Evolutionary conservation across 2,113 vertebrate species (phyloP).

Genomic region (Leptocoma aspasia): DNA sequence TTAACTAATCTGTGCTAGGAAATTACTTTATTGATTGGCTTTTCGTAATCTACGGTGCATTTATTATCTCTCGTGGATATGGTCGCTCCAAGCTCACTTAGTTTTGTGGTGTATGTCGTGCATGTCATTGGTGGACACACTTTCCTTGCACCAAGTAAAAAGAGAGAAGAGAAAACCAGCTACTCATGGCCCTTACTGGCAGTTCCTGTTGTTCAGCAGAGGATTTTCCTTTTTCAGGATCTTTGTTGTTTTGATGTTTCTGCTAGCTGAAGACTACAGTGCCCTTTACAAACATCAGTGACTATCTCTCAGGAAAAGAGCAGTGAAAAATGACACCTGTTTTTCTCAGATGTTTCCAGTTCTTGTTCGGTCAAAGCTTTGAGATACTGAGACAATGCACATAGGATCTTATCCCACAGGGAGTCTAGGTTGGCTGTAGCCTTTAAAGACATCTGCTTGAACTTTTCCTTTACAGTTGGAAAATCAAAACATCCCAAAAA

Average conservation of each 20-base stretch:
- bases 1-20: constrained; percentile 11
- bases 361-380: not conserved
- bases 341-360: constrained; percentile 6
- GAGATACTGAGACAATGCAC: not conserved
- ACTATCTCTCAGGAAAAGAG: not conserved
- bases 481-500: not conserved
- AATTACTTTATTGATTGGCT: constrained; percentile 47
- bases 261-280: not conserved
- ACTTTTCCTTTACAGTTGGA: not conserved
- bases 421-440: not conserved
- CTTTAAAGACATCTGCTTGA: not conserved
- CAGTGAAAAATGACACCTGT: not conserved
- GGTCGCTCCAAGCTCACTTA: not conserved
- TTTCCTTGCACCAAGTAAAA: not conserved
- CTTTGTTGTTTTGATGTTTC: not conserved
- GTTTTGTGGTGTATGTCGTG: not conserved
- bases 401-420: not conserved
- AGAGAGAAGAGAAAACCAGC: not conserved
- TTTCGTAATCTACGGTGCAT: not conserved
- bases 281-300: not conserved
- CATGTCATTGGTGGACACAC: not conserved
- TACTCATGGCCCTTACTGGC: not conserved
- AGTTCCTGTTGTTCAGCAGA: not conserved
- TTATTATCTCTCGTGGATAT: not conserved
- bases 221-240: not conserved